Conservation (phyloP, 1,140 invertebrate species). For the Augochlora pura region DNA sequence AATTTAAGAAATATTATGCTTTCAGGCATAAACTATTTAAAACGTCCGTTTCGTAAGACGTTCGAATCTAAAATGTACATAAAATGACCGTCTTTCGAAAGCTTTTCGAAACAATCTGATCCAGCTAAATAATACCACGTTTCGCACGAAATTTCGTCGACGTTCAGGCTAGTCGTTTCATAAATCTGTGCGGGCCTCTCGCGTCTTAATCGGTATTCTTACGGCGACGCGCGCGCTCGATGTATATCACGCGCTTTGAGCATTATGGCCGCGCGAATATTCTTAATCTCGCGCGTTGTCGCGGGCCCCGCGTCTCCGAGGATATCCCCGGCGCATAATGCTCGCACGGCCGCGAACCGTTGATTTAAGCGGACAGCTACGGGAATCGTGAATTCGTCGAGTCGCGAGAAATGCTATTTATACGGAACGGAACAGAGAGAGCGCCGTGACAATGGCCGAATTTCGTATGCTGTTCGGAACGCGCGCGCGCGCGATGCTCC, state of each 20-base stretch:
- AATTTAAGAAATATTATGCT: no score
- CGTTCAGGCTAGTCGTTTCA: no score
- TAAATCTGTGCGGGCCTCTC: no score
- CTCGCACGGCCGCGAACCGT: neutral
- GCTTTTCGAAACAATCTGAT: no score
- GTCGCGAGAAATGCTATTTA: slow-evolving; percentile 23
- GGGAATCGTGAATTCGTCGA: slow-evolving; percentile 23
- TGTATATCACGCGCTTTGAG: slow-evolving; percentile 15
- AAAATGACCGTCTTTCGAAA: no score
- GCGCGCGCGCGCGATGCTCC: neutral
- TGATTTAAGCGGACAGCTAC: slow-evolving; percentile 34
- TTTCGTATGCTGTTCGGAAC: slow-evolving; percentile 44
- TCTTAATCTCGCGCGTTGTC: slow-evolving; percentile 3
- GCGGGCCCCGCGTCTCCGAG: neutral
- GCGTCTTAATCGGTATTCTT: slow-evolving; percentile 29
- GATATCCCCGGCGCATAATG: slow-evolving; percentile 13
- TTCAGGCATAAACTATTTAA: no score
- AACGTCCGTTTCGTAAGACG: no score
- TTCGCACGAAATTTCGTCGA: neutral
- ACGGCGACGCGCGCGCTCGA: neutral
- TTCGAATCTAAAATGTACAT: no score
- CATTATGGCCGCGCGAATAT: slow-evolving; percentile 14
- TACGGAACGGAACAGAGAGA: slow-evolving; percentile 29
- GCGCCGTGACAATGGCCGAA: slow-evolving; percentile 41
- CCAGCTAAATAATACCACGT: no score